A percentile compares a stretch with the other conserved stretches of the same genome.
These are phyloP conservation scores for Diorhabda carinulata DNA, from an alignment of 1,140 invertebrate species.

Conservation along the genomic window DNA sequence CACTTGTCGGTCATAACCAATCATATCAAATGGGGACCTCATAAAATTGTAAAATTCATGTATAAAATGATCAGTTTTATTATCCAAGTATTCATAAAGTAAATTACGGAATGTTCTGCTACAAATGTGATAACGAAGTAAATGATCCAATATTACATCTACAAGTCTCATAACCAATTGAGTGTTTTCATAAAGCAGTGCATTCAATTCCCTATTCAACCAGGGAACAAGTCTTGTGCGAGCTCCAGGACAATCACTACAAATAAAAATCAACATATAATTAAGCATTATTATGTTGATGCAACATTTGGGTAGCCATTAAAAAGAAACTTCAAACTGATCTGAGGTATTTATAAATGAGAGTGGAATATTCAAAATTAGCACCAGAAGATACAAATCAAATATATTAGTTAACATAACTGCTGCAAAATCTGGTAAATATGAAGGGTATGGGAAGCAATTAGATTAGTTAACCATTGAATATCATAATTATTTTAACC, in stretches of 20 bases:
- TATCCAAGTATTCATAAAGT: slow-evolving; percentile 56
- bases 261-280: slow-evolving; percentile 41
- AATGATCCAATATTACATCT: slow-evolving; percentile 63
- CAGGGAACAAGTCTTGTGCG: slow-evolving; percentile 79
- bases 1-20: slow-evolving; percentile 63
- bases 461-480: no score
- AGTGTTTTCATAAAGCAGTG: slow-evolving; percentile 59
- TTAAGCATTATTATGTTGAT: no score
- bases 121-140: slow-evolving; percentile 66
- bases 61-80: slow-evolving; percentile 74
- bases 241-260: slow-evolving; percentile 71
- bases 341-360: not conserved
- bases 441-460: no score
- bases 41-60: slow-evolving; percentile 88
- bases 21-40: slow-evolving; percentile 77
- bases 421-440: no score
- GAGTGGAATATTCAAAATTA: no score
- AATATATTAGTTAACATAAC: no score
- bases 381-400: no score
- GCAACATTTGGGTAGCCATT: not conserved
- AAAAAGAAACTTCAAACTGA: not conserved
- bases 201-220: slow-evolving; percentile 81
- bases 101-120: slow-evolving; percentile 66
- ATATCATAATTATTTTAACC: no score
- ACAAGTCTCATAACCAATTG: slow-evolving; percentile 62